A percentile compares a stretch with the other conserved stretches of the same genome.
Conservation (phyloP, 2,797 vertebrate genomes). For the Acanthurus leucopareius region DNA sequence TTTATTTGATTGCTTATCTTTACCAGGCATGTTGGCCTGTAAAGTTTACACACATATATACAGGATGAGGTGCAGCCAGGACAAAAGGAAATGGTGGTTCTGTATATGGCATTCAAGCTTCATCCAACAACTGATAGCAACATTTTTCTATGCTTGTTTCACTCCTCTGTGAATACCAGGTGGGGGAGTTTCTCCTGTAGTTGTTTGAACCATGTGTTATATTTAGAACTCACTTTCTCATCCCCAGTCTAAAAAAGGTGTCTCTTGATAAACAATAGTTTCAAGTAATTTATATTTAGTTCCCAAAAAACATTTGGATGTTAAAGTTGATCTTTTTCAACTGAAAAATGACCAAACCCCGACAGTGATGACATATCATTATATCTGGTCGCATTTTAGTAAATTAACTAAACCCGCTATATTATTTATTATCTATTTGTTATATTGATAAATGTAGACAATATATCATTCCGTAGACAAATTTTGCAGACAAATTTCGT, state of each 20-base stretch:
- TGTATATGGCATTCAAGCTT: background rate
- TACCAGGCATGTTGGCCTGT: background rate
- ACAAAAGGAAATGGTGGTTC: constrained; percentile 15
- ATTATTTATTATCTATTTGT: background rate
- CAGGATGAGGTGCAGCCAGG: background rate
- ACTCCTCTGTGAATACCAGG: background rate
- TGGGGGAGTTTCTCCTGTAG: background rate
- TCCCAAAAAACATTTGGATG: background rate
- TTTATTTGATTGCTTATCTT: background rate
- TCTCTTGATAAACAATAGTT: background rate
- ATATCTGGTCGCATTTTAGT: background rate
- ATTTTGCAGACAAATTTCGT: background rate
- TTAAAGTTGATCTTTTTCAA: background rate
- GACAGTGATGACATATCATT: background rate
- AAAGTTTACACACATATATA: background rate
- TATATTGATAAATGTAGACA: background rate
- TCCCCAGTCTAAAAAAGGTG: background rate
- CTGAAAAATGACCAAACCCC: background rate
- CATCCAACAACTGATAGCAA: background rate
- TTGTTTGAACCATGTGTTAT: background rate
- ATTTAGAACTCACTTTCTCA: background rate
- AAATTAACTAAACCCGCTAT: background rate
- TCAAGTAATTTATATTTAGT: background rate
- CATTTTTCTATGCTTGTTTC: background rate
- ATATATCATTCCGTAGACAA: background rate